phyloP scores from a whole-genome alignment of 2,797 vertebrate genomes.

The Podargus strigoides region DNA sequence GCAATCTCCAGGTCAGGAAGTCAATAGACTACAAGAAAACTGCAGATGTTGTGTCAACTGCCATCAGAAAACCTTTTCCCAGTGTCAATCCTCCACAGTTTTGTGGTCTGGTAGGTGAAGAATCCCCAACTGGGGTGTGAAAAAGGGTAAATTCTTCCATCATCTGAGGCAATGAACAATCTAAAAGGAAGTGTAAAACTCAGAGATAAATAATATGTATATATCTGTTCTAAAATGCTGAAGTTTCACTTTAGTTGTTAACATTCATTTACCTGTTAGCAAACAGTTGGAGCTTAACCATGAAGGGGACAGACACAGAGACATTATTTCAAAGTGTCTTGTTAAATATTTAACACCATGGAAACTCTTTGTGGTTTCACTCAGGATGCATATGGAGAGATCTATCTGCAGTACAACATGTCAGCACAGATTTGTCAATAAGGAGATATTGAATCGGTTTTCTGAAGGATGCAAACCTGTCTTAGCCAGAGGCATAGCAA shows the following conservation, averaged over 20 bases:
- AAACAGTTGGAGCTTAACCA: not conserved
- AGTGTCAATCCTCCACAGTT: not conserved
- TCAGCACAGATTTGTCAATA: not conserved
- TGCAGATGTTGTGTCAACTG: not conserved
- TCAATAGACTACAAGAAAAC: not conserved
- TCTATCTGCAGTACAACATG: not conserved
- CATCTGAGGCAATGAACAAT: not conserved
- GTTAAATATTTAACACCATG: conserved; percentile 29
- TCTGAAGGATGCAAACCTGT: not conserved
- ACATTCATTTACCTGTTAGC: conserved; percentile 20
- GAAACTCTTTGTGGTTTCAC: not conserved
- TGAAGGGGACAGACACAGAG: not conserved
- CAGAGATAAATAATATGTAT: not conserved
- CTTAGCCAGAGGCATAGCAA: not conserved
- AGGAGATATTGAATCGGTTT: not conserved
- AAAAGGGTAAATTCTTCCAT: not conserved
- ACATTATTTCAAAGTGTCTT: not conserved
- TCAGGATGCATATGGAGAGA: not conserved
- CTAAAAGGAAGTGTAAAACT: not conserved
- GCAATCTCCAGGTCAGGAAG: not conserved
- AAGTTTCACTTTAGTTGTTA: not conserved
- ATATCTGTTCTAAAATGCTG: not conserved
- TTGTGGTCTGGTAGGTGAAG: not conserved
- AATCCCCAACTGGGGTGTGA: not conserved
- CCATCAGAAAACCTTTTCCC: not conserved